Percentiles rank a stretch among this genome's conserved stretches.
Conservation (phyloP, 2,113 vertebrate genomes). For the Hemibagrus wyckioides region DNA sequence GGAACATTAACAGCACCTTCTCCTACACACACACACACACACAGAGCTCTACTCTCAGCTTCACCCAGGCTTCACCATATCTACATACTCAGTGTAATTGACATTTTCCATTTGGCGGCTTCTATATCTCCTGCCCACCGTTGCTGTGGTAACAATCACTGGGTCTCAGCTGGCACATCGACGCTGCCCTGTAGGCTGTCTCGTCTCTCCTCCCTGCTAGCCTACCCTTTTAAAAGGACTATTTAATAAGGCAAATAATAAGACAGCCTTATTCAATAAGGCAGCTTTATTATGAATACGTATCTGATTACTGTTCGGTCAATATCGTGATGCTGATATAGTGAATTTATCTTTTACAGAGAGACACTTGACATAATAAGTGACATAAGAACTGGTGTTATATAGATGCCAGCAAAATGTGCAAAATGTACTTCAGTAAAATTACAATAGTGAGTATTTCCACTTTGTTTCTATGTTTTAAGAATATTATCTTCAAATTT, state of each 20-base stretch:
- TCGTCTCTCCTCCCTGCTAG: conserved; percentile 60
- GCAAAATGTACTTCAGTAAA: background rate
- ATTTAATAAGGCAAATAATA: conserved; percentile 72
- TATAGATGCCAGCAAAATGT: background rate
- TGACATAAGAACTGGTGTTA: background rate
- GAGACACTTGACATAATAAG: conserved; percentile 9
- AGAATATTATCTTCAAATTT: background rate
- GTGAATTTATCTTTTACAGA: background rate
- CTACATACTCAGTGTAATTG: conserved; percentile 84
- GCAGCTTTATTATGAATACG: conserved; percentile 17
- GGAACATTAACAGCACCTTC: conserved; percentile 31
- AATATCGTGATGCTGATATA: conserved; percentile 12
- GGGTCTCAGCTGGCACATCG: conserved; percentile 65
- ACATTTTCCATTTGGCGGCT: conserved; percentile 84
- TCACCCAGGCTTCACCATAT: conserved; percentile 63
- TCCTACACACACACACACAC: conserved; percentile 26
- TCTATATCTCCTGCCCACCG: conserved; percentile 78
- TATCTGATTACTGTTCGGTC: conserved; percentile 20
- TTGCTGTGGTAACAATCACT: conserved; percentile 83
- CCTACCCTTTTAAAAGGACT: conserved; percentile 68
- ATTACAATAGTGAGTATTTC: background rate
- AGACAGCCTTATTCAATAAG: conserved; percentile 18
- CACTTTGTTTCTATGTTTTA: background rate
- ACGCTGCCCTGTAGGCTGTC: conserved; percentile 69
- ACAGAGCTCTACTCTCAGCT: conserved; percentile 29